Base-by-base conservation (phyloP, 2,113 vertebrate species). In the Tragelaphus scriptus region DNA sequence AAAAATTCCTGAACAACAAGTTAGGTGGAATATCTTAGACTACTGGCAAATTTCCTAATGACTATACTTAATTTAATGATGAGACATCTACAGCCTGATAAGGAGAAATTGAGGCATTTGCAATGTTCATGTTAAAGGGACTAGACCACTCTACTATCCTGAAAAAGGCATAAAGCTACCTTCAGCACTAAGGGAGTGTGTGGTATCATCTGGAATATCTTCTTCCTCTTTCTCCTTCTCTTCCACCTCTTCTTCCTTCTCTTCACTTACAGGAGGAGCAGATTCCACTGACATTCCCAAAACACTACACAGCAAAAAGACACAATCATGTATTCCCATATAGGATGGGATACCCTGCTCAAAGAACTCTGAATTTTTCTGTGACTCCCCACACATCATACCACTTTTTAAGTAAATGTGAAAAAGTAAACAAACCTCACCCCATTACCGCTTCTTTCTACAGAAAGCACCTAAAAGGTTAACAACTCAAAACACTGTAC, bases 271-370 rank as follows among this genome's bases (percentile, higher is more conserved):
- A 63, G 89, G 55, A 97, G 92, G 75, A 84, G 28, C 82, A 84
- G 97, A 56, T 84, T 97, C 97, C 79, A 97, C 40, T 11, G 96
- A 44, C 28, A 89, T 49, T 32, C 77, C 98, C 93, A 95, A 94
- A 97, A 96, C 91, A 53, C 99, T 99, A 95, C 40, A 98, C 65
- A 32, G 53, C 15, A 36, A 28, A 97, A 98, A 92, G n/a, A 94
- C 32, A 95, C 30, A 94, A 87, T 56, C 47, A 77, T 40, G n/a
- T 82, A 28, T 75, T 90, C 55, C 49, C 81, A 94, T 21, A 77
- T 1, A 93, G 65, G n/a, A 8, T 30, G 26, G 36, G 21, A 86
- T 12, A 91, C 26, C 95, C 85, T 91, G n/a, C 23, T 94, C 26
- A 92, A 79, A 97, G 49, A 56, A 90, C 44, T 56, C 84, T 84